These are phyloP conservation scores for Macrotrachela quadricornifera DNA, from an alignment of 1,140 invertebrate genomes.

Conservation along the genomic window DNA sequence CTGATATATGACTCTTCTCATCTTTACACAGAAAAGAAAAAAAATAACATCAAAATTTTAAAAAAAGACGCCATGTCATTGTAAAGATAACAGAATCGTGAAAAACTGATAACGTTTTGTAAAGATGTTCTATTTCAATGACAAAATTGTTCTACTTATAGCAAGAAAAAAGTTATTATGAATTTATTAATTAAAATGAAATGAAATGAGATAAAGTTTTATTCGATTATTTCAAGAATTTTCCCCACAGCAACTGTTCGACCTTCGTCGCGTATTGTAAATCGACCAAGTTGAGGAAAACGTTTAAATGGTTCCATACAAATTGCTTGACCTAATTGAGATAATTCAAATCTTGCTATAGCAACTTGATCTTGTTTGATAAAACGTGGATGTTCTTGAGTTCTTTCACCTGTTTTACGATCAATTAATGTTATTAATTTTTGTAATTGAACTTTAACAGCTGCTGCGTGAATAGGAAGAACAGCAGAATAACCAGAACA, in stretches of 20 bases:
- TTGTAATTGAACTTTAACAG: slow-evolving; percentile 90
- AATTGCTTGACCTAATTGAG: slow-evolving; percentile 63
- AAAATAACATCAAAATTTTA: too few species aligned
- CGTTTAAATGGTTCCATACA: slow-evolving; percentile 95
- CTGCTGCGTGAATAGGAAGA: slow-evolving; percentile 93
- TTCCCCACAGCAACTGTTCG: slow-evolving; percentile 88
- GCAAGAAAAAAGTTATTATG: too few species aligned
- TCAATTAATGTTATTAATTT: slow-evolving; percentile 88
- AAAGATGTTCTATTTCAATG: too few species aligned
- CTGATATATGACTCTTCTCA: too few species aligned
- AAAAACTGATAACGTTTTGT: too few species aligned
- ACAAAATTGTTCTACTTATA: too few species aligned
- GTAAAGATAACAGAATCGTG: too few species aligned
- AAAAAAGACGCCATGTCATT: too few species aligned
- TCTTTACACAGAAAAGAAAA: too few species aligned
- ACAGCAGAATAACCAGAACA: slow-evolving; percentile 95
- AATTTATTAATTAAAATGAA: too few species aligned
- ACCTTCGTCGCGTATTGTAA: slow-evolving; percentile 97
- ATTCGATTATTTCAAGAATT: slow-evolving; percentile 86
- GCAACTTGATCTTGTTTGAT: slow-evolving; percentile 98
- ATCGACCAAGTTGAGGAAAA: slow-evolving; percentile 95
- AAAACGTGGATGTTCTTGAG: slow-evolving; percentile 71
- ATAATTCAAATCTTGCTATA: slow-evolving; percentile 82
- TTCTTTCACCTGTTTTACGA: slow-evolving; percentile 91
- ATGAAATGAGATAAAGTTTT: slow-evolving; percentile 26